Conservation (phyloP, 2,888 invertebrate genomes). For the Zygogramma bicolorata region DNA sequence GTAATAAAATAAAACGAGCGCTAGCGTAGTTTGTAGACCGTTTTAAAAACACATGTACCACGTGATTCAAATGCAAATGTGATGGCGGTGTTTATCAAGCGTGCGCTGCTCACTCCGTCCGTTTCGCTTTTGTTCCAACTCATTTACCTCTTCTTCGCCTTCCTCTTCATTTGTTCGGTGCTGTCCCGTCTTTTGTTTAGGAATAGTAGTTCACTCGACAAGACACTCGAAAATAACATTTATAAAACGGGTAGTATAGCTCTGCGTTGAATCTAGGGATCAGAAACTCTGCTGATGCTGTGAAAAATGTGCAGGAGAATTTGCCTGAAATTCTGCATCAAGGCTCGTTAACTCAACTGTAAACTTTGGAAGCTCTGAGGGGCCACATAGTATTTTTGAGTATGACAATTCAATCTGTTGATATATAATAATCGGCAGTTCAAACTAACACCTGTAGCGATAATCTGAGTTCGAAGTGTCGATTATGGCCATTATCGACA, state of each 20-base stretch:
- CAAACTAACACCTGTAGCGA: too few relatives aligned
- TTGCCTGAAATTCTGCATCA: neutral
- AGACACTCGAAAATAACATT: slow-evolving; percentile 52
- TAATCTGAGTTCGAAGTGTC: too few relatives aligned
- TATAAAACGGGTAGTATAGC: slow-evolving; percentile 30
- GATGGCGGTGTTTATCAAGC: slow-evolving; percentile 65
- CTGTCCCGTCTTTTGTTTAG: slow-evolving; percentile 60
- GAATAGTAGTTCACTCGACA: slow-evolving; percentile 47
- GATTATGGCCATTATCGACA: too few relatives aligned
- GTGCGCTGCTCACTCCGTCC: slow-evolving; percentile 58
- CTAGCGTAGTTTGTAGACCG: slow-evolving; percentile 42
- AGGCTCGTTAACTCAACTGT: neutral
- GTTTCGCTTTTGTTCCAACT: slow-evolving; percentile 65
- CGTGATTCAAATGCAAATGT: slow-evolving; percentile 66
- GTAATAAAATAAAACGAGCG: slow-evolving; percentile 36
- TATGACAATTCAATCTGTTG: neutral
- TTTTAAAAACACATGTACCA: slow-evolving; percentile 59
- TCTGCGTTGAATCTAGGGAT: neutral
- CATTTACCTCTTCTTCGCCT: slow-evolving; percentile 66
- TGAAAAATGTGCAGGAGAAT: neutral
- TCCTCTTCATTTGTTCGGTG: slow-evolving; percentile 64
- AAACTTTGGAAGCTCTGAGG: neutral
- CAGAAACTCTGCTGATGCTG: neutral
- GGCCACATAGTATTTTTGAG: neutral
- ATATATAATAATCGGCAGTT: too few relatives aligned